phyloP scores from a whole-genome alignment of 2,113 vertebrate species.

The Bos javanicus region DNA sequence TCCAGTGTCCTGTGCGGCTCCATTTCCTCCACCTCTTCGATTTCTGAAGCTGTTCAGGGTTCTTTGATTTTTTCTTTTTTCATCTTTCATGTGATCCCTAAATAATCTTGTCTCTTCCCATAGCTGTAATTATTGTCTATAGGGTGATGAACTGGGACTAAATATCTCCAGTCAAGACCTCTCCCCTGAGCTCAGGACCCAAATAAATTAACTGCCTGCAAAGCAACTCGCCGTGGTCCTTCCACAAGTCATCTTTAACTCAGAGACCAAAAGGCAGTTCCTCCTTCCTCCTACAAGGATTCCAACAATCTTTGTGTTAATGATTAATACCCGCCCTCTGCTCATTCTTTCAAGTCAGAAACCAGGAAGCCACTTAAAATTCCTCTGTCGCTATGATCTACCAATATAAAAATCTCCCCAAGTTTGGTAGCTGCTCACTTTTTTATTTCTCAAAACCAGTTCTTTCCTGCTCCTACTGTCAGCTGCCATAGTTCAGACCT shows the following conservation, averaged over 20 bases:
- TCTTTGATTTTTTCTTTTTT: not conserved
- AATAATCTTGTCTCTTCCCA: not conserved
- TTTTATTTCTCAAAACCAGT: not conserved
- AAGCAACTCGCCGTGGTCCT: not conserved
- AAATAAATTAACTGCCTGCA: not conserved
- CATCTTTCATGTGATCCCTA: not conserved
- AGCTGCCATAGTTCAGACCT: not conserved
- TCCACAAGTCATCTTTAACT: not conserved
- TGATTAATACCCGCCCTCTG: not conserved
- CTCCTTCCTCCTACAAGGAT: not conserved
- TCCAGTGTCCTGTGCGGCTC: not conserved
- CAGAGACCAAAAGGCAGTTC: not conserved
- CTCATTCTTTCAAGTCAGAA: not conserved
- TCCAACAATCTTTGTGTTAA: not conserved
- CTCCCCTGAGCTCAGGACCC: not conserved
- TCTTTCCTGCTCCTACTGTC: not conserved
- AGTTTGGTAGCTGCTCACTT: not conserved
- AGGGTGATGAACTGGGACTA: not conserved
- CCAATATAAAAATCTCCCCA: not conserved
- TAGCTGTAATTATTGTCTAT: not conserved
- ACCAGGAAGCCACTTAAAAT: not conserved
- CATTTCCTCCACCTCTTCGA: not conserved
- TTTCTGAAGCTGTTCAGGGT: not conserved
- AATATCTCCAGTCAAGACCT: not conserved
- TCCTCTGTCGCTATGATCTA: not conserved